Evolutionary conservation across 2,888 invertebrate genomes (phyloP).

Genomic region (Zelleria hepariella): DNA sequence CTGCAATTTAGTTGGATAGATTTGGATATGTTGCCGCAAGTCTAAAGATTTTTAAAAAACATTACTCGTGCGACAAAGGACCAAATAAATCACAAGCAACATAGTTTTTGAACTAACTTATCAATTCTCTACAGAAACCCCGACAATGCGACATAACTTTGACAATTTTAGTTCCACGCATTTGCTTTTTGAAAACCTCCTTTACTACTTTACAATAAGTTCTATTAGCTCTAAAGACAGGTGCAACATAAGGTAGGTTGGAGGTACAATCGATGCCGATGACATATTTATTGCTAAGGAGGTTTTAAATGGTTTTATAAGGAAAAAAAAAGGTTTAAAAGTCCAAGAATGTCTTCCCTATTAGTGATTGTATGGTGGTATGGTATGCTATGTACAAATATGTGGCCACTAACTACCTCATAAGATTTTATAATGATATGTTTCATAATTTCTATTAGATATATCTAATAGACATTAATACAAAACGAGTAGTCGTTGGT

Average conservation of each 20-base stretch:
- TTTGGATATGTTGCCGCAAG: no score
- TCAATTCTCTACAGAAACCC: background rate
- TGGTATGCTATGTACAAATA: background rate
- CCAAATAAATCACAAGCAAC: background rate
- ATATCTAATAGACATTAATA: no score
- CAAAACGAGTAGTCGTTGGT: no score
- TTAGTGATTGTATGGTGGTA: background rate
- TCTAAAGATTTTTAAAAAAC: no score
- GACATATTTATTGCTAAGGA: conserved; percentile 36
- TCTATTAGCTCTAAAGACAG: background rate
- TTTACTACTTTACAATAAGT: background rate
- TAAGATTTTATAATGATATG: no score
- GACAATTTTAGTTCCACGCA: background rate
- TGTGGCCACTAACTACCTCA: no score
- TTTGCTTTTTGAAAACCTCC: background rate
- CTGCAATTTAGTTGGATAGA: no score
- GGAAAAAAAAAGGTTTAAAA: background rate
- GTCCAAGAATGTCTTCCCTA: background rate
- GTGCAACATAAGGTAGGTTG: background rate
- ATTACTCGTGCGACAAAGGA: background rate
- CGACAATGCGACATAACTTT: background rate
- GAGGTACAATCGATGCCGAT: conserved; percentile 18
- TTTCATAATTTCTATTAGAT: no score
- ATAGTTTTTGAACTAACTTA: background rate
- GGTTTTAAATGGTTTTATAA: background rate